phyloP scores from a whole-genome alignment of 1,140 invertebrate genomes.

The Neoseiulus cucumeris region DNA sequence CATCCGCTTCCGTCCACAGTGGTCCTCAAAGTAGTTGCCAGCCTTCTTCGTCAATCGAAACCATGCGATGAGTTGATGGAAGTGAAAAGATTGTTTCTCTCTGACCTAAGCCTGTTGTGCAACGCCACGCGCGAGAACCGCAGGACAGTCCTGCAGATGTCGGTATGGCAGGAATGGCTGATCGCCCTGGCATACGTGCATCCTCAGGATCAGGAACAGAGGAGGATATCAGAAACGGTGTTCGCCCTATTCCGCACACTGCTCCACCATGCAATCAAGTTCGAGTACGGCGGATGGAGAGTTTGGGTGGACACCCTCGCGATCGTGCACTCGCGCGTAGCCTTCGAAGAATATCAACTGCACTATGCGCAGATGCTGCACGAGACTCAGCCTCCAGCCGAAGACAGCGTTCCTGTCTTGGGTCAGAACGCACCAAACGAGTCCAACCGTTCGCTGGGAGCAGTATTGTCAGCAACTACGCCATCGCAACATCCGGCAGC shows the following conservation, averaged over 20 bases:
- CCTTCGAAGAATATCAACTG: slow-evolving; percentile 14
- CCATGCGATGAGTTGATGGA: slow-evolving; percentile 70
- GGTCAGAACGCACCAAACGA: neutral
- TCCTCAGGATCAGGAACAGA: slow-evolving; percentile 67
- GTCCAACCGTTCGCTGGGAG: neutral
- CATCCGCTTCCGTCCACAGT: slow-evolving; percentile 38
- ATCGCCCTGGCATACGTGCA: slow-evolving; percentile 97
- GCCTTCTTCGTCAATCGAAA: slow-evolving; percentile 84
- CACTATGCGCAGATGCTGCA: slow-evolving; percentile 9
- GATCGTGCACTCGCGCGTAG: slow-evolving; percentile 95
- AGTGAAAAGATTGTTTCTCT: slow-evolving; percentile 78
- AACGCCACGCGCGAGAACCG: slow-evolving; percentile 94
- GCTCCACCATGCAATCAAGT: slow-evolving; percentile 94
- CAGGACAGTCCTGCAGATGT: slow-evolving; percentile 93
- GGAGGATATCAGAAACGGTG: slow-evolving; percentile 93
- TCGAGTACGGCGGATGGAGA: slow-evolving; percentile 98
- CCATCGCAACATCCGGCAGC: neutral
- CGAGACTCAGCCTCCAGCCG: slow-evolving; percentile 13
- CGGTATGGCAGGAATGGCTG: slow-evolving; percentile 99
- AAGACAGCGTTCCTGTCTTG: neutral
- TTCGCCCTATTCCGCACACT: slow-evolving; percentile 92
- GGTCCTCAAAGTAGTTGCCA: slow-evolving; percentile 95
- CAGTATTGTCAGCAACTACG: neutral
- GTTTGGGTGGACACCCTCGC: slow-evolving; percentile 99
- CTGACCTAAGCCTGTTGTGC: slow-evolving; percentile 88